Evolutionary conservation across 2,888 invertebrate species (phyloP).

Genomic region (Aleiodes testaceus): DNA sequence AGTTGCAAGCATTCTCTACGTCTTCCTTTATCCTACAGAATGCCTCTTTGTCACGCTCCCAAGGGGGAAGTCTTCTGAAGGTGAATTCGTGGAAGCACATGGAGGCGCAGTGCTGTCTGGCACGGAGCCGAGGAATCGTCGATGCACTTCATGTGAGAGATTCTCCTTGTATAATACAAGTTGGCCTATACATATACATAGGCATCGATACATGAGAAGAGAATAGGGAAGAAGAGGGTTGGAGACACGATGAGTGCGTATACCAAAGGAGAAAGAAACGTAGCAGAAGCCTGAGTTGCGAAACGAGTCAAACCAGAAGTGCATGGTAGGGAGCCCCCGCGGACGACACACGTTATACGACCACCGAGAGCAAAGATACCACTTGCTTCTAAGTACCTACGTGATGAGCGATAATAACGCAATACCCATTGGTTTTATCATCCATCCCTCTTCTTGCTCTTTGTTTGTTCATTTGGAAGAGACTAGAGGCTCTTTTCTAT

Average conservation of each 20-base stretch:
- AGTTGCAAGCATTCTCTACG: conserved; percentile 55
- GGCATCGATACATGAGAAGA: conserved; percentile 6
- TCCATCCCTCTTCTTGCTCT: conserved; percentile 14
- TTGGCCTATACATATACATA: not conserved
- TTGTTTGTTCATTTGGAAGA: conserved; percentile 26
- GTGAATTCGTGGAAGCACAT: conserved; percentile 63
- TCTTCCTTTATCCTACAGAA: conserved; percentile 48
- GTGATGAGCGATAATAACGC: conserved; percentile 72
- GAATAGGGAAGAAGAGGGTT: conserved; percentile 16
- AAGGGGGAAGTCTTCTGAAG: conserved; percentile 47
- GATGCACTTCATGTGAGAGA: conserved; percentile 2
- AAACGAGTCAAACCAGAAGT: conserved; percentile 66
- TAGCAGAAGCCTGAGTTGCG: conserved; percentile 46
- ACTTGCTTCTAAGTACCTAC: conserved; percentile 70
- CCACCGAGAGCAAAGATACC: conserved; percentile 34
- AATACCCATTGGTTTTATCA: conserved; percentile 34
- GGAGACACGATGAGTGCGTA: conserved; percentile 11
- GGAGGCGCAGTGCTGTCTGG: conserved; percentile 69
- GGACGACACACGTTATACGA: conserved; percentile 35
- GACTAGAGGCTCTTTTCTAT: not conserved
- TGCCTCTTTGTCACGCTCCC: conserved; percentile 43
- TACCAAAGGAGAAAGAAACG: conserved; percentile 48
- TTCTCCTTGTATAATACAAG: conserved; percentile 16
- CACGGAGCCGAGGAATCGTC: conserved; percentile 58
- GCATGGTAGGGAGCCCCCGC: conserved; percentile 54